Evolutionary conservation across 2,797 vertebrate species (phyloP).

Genomic region (Danio kyathit): DNA sequence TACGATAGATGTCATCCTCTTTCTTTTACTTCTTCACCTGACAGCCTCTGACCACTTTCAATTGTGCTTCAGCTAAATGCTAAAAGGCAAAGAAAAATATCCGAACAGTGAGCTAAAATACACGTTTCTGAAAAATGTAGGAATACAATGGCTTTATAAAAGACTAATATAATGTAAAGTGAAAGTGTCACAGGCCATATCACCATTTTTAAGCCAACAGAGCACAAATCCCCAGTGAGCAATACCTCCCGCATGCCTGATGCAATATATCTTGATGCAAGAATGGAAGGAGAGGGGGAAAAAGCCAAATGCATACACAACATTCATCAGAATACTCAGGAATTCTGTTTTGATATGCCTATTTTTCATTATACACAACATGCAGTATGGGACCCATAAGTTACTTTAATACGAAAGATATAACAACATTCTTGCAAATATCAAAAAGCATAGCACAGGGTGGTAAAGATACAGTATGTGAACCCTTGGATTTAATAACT

Average conservation of each 20-base stretch:
- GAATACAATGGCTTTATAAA: neutral
- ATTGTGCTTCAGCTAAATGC: neutral
- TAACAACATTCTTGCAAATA: too few species aligned
- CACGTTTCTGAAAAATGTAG: neutral
- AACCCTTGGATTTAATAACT: neutral
- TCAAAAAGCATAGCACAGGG: neutral
- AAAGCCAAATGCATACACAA: neutral
- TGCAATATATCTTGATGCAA: neutral
- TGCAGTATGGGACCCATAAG: neutral
- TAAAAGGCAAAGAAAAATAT: neutral
- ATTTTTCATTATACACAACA: neutral
- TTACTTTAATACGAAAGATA: neutral
- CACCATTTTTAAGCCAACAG: conserved; percentile 10
- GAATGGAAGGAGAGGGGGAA: neutral
- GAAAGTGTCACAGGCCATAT: conserved; percentile 2
- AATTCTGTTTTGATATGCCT: neutral
- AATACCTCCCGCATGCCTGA: conserved; percentile 7
- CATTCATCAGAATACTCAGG: neutral
- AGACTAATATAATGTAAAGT: conserved; percentile 22
- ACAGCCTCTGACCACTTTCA: conserved; percentile 9
- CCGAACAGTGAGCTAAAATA: neutral
- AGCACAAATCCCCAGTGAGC: conserved; percentile 5
- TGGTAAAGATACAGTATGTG: neutral
- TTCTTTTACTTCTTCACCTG: conserved; percentile 1
- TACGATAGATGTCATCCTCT: conserved; percentile 14